Conservation (phyloP, 2,888 invertebrate genomes). For the Auanema freiburgensis region DNA sequence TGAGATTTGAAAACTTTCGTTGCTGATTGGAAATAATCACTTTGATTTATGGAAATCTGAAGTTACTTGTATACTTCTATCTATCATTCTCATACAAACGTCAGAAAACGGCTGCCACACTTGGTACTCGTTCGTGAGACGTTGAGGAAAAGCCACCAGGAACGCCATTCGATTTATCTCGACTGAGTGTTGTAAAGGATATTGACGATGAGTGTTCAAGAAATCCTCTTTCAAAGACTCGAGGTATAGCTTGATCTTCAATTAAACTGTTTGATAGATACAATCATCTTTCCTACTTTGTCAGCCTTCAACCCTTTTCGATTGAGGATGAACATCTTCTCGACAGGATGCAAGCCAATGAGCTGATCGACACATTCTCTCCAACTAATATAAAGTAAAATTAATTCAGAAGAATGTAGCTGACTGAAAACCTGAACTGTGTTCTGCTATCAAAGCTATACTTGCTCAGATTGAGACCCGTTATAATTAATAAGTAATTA, state of each 20-base stretch:
- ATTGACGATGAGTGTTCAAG: slow-evolving; percentile 32
- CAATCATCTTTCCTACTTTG: not conserved
- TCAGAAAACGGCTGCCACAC: slow-evolving; percentile 38
- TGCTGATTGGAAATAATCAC: slow-evolving; percentile 39
- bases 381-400: slow-evolving; percentile 25
- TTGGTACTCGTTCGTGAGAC: slow-evolving; percentile 34
- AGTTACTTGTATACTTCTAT: not conserved
- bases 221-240: slow-evolving; percentile 37
- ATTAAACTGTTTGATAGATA: not conserved
- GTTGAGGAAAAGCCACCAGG: slow-evolving; percentile 33
- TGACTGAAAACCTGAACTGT: slow-evolving; percentile 30
- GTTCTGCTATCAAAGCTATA: slow-evolving; percentile 32
- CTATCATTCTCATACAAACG: not conserved
- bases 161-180: slow-evolving; percentile 33
- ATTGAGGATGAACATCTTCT: slow-evolving; percentile 32
- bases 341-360: slow-evolving; percentile 24
- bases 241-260: slow-evolving; percentile 25
- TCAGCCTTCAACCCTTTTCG: not conserved
- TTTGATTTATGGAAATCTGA: slow-evolving; percentile 30
- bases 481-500: slow-evolving; percentile 34
- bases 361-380: slow-evolving; percentile 40
- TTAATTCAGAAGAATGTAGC: slow-evolving; percentile 2
- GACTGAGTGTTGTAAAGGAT: slow-evolving; percentile 30
- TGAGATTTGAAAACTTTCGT: slow-evolving; percentile 34
- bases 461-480: slow-evolving; percentile 32